Base-by-base conservation (phyloP, 2,888 invertebrate genomes). In the Nycteola revayana region DNA sequence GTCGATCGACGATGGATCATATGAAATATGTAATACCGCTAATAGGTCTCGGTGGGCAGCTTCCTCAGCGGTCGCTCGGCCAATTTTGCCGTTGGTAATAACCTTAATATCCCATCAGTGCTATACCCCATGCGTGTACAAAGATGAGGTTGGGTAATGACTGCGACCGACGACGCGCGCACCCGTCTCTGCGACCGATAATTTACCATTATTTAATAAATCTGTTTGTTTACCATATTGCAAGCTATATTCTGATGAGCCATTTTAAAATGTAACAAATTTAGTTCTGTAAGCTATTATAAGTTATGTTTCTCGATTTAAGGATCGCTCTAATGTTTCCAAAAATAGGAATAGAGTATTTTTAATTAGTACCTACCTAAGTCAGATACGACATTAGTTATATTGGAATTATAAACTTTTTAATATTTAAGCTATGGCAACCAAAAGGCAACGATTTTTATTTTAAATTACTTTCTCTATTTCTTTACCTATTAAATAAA, bases 11-110 rank as follows among this genome's bases (percentile, higher is more conserved):
- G 72, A 63, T 61, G 76, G 78, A 79, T 78, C 80, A 78, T 77
- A 84, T 83, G 80, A 82, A 84, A 84, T 84, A 85, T 84, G 83
- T 83, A 83, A 82, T 84, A 75, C 78, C 78, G 77, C 82, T 84
- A 85, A 85, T 86, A 85, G 82, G 80, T 74, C 70, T 77, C 66
- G 72, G 77, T 68, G 77, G 76, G 80, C 73, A 84, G 87, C 87
- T 88, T 82, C 87, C 85, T 88, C 83, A 87, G 87, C 87, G 87
- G 87, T 86, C 78, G 83, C 72, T 74, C 64, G 73, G 74, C 76
- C 85, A 86, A 85, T 85, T 86, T 87, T 47, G 73, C 81, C 77
- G 71, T 75, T 75, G 65, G 77, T 87, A 86, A 87, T 87, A 83
- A 77, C 83, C 74, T 80, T 87, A 87, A 87, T 86, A 82, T 76